Evolutionary conservation across 2,888 invertebrate species (phyloP).

Genomic region (Drosophila stalkeri): DNA sequence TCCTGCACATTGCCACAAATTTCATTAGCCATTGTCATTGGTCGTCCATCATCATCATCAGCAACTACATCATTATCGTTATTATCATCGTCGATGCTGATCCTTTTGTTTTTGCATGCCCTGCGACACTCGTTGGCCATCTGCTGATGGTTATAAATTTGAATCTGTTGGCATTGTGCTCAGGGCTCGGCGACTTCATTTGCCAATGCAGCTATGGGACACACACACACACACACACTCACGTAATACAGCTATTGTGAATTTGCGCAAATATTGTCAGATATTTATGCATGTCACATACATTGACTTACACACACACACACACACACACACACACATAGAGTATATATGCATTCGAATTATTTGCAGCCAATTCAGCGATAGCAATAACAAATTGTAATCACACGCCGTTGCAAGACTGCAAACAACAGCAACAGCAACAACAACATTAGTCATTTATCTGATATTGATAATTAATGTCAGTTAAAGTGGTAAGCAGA

Average conservation of each 20-base stretch:
- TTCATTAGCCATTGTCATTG: conserved; percentile 60
- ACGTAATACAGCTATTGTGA: conserved; percentile 35
- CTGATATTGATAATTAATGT: conserved; percentile 31
- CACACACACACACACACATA: conserved; percentile 21
- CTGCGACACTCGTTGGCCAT: conserved; percentile 41
- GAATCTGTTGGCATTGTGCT: conserved; percentile 62
- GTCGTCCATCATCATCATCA: conserved; percentile 41
- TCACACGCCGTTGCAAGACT: conserved; percentile 24
- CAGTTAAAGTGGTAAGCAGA: conserved; percentile 3
- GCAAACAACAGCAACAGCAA: conserved; percentile 3
- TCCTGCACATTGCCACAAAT: conserved; percentile 60
- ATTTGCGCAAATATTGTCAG: conserved; percentile 64
- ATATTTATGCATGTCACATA: conserved; percentile 69
- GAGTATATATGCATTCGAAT: conserved; percentile 40
- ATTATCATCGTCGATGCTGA: conserved; percentile 39
- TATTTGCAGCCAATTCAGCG: conserved; percentile 50
- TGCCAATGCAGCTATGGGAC: conserved; percentile 42
- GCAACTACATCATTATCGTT: conserved; percentile 13
- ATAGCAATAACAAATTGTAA: conserved; percentile 41
- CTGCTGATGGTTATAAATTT: conserved; percentile 62
- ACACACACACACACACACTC: conserved; percentile 5
- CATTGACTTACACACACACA: conserved; percentile 33
- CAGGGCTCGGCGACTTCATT: conserved; percentile 47
- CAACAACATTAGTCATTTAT: conserved; percentile 5
- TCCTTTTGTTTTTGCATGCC: conserved; percentile 50